Percentiles rank a stretch among this genome's conserved stretches.
Conservation (phyloP, 2,113 vertebrate genomes). For the Panurus biarmicus region DNA sequence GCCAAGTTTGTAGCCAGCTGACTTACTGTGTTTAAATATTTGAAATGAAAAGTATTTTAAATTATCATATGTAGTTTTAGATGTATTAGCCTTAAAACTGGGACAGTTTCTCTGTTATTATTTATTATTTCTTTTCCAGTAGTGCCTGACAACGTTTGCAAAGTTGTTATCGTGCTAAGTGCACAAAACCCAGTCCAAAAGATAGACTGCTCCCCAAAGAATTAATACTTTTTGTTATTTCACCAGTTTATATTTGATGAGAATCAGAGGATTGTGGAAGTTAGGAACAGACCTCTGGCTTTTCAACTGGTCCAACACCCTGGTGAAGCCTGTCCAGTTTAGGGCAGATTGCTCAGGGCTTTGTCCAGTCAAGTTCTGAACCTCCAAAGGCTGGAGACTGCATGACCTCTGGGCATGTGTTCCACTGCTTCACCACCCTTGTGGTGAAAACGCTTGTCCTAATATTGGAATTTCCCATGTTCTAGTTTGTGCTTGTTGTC, state of each 20-base stretch:
- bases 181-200: background rate
- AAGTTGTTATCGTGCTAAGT: background rate
- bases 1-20: background rate
- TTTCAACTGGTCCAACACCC: background rate
- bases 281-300: background rate
- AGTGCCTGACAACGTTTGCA: background rate
- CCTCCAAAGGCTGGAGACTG: background rate
- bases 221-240: background rate
- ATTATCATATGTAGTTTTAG: background rate
- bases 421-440: background rate
- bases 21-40: background rate
- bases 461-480: background rate
- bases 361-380: background rate
- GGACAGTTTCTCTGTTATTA: background rate
- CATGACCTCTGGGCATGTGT: background rate
- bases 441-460: background rate
- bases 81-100: background rate
- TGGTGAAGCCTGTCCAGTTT: background rate
- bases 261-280: background rate
- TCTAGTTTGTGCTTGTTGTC: background rate
- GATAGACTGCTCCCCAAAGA: background rate
- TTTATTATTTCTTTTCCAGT: background rate
- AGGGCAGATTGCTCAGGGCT: background rate
- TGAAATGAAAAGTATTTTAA: conserved; percentile 19
- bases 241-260: background rate